Percentiles rank a stretch among this genome's conserved stretches.
Conservation (phyloP, 2,797 vertebrate genomes). For the Acropternis orthonyx region DNA sequence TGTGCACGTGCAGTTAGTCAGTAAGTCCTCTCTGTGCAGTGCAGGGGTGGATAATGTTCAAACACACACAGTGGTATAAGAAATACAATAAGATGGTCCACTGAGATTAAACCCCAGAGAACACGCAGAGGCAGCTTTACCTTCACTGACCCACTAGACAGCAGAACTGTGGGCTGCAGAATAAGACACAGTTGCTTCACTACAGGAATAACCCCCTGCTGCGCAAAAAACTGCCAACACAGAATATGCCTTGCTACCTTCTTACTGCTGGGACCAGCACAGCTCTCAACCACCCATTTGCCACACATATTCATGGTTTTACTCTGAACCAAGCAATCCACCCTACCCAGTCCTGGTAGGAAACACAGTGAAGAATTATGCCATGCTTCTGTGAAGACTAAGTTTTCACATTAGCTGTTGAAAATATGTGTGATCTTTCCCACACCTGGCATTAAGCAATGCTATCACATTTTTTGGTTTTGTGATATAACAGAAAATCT, state of each 20-base stretch:
- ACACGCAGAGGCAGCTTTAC: background rate
- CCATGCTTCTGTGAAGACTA: conserved; percentile 3
- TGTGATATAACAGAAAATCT: conserved; percentile 11
- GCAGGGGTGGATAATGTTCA: background rate
- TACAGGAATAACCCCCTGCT: background rate
- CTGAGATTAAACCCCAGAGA: background rate
- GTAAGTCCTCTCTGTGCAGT: background rate
- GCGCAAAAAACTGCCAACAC: background rate
- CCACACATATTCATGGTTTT: background rate
- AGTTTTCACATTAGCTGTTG: conserved; percentile 60
- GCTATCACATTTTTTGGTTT: conserved; percentile 19
- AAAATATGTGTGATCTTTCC: background rate
- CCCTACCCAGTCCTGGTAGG: background rate
- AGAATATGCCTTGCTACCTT: fast-evolving
- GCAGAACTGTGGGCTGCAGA: background rate
- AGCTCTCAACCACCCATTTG: background rate
- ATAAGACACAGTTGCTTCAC: background rate
- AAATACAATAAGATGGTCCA: background rate
- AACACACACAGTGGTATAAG: background rate
- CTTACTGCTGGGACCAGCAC: background rate
- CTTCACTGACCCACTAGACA: background rate
- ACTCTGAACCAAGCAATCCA: background rate
- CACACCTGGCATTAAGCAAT: background rate
- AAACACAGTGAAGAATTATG: background rate
- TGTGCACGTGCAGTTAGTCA: background rate